phyloP scores from a whole-genome alignment of 53 echinoderm and acorn worm genomes.

The Echinometra lucunter region DNA sequence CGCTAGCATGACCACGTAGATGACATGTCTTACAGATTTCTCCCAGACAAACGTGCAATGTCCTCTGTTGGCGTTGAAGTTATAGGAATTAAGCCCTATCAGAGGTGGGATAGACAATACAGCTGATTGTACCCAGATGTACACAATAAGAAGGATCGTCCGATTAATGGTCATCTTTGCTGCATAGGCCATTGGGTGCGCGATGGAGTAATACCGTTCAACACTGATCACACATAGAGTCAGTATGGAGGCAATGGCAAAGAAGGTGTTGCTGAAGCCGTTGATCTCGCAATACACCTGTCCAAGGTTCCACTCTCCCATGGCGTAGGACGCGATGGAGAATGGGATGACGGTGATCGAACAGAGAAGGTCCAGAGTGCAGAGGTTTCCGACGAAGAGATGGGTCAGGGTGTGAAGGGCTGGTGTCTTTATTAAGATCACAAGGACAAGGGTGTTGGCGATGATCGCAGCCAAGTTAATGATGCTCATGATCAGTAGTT shows the following conservation, averaged over 20 bases:
- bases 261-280: constrained; percentile 90
- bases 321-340: constrained; percentile 75
- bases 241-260: constrained; percentile 83
- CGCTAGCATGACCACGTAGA: constrained; percentile 78
- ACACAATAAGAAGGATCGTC: constrained; percentile 68
- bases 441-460: constrained; percentile 79
- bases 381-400: constrained; percentile 84
- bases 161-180: constrained; percentile 77
- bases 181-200: constrained; percentile 88
- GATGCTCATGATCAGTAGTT: constrained; percentile 74
- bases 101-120: constrained; percentile 79
- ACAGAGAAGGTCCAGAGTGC: constrained; percentile 82
- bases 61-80: constrained; percentile 80
- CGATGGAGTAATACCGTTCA: constrained; percentile 90
- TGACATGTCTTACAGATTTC: constrained; percentile 72
- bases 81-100: constrained; percentile 80
- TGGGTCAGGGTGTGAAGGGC: constrained; percentile 89
- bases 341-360: constrained; percentile 83
- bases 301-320: constrained; percentile 83
- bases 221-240: constrained; percentile 90
- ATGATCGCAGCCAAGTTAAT: constrained; percentile 76
- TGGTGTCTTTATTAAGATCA: constrained; percentile 82
- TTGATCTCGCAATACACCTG: constrained; percentile 82
- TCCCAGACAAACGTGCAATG: constrained; percentile 94
- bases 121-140: constrained; percentile 89